Conservation (phyloP, 2,888 invertebrate species). For the Lysandra coridon region DNA sequence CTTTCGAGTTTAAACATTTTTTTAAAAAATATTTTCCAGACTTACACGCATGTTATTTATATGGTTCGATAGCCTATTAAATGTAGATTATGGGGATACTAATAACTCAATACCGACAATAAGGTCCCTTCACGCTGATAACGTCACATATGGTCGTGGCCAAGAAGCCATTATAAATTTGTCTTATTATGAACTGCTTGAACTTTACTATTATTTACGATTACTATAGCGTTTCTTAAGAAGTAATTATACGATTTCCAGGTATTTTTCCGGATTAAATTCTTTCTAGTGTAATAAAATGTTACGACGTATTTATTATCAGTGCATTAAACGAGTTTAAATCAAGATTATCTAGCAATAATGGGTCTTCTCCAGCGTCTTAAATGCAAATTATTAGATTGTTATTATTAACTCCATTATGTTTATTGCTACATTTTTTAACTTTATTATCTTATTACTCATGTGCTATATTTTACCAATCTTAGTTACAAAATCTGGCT, state of each 20-base stretch:
- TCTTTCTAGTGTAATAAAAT: slow-evolving; percentile 19
- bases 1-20: no score
- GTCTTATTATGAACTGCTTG: slow-evolving; percentile 24
- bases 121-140: no score
- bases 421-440: slow-evolving; percentile 11
- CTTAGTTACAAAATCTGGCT: background rate
- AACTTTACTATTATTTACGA: background rate
- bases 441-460: background rate
- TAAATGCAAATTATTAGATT: slow-evolving; percentile 11
- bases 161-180: slow-evolving; percentile 28
- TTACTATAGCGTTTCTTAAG: background rate
- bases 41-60: no score
- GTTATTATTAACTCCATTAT: background rate
- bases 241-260: slow-evolving; percentile 19
- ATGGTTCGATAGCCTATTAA: no score
- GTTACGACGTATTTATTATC: slow-evolving; percentile 8
- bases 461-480: background rate
- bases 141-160: slow-evolving; percentile 10
- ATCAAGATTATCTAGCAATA: slow-evolving; percentile 23
- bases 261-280: slow-evolving; percentile 9
- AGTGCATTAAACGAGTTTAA: slow-evolving; percentile 19
- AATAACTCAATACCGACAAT: no score
- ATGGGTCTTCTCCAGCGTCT: background rate
- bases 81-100: no score
- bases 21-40: no score